Base-by-base conservation (phyloP, 2,888 invertebrate species). In the Cryptophagus acutangulus region DNA sequence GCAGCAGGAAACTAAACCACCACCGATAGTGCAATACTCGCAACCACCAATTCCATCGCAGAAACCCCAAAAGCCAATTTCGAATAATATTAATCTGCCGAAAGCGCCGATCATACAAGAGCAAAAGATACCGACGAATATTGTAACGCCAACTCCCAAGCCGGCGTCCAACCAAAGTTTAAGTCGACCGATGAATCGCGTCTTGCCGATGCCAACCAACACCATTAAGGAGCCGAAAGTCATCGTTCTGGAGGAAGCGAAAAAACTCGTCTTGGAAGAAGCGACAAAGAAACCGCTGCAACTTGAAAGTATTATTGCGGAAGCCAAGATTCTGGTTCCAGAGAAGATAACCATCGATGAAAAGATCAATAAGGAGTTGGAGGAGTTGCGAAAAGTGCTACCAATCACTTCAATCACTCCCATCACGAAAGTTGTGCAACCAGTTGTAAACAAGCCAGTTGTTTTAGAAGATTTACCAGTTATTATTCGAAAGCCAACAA, bases 141-240 rank as follows among this genome's bases (percentile, higher is more conserved):
- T 84, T 36, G 84, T 84, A 0, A 81, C 80, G 59, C 84, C 84
- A 1, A 78, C 82, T 38, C 75, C 75, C 31, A 76, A 76, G 59
- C 70, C 59, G 5, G 49, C 58, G 2, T 62, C 70, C 6, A 49
- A 60, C 10, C 49, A 52, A 6, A 65, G 64, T 37, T n/a, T n/a
- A n/a, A 71, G 71, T 66, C 72, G 86, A 42, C 87, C 87, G 28
- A 87, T 86, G 75, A 87, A 84, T 61, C 74, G 87, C 46, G 87
- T 87, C 1, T 61, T 87, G 36, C 87, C 87, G 6, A 80, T 87
- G 75, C 86, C 85, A 56, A 81, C 84, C 38, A 74, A 75, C 5
- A 75, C 77, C 24, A 43, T 48, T 25, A 57, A 58, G 62, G 74
- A 76, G 45, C 71, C 73, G 45, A 75, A 66, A 46, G 70, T 74